Base-by-base conservation (phyloP, 2,113 vertebrate species). In the Brachypteracias leptosomus region DNA sequence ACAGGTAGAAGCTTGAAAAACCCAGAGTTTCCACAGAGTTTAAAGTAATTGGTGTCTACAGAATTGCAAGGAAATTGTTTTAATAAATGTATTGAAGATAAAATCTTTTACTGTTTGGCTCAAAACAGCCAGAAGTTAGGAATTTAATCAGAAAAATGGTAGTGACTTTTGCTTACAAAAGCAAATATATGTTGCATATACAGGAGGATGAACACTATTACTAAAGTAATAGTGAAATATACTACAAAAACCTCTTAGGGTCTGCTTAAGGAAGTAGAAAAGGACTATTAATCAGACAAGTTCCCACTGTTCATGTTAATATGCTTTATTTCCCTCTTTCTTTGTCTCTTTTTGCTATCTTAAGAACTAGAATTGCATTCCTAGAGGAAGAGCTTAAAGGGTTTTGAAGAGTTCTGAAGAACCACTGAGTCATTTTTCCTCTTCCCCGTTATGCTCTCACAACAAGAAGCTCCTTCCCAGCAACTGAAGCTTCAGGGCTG, bases 391-490 rank as follows among this genome's bases (percentile, higher is more conserved):
- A 68, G 8, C 6, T 88, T 25, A 52, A 51, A 42, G 25, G 49
- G 62, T 36, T 92, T 85, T 95, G 70, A 89, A 88, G 96, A 94
- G 40, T 89, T 26, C 40, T 51, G 36, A 83, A 82, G 72, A 81
- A 49, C 71, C 55, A 25, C 70, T 54, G 36, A 47, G 79, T 74
- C 24, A 2, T 7, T 72, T 89, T 95, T 96, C 89, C 29, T 79
- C 81, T 95, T 96, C 88, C 66, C 17, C 11, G 0, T 93, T 62
- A 16, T 3, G 42, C 17, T 58, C n/a, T 73, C 0, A 2, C 20
- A 70, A 24, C 1, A 26, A 73, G 81, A 85, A 91, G 70, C 25
- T 79, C 36, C 20, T 42, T 92, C 22, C 40, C 49, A 61, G n/a
- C n/a, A 76, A 33, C 16, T 46, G 21, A 68, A 63, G 35, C 52